Evolutionary conservation across 2,888 invertebrate species (phyloP), one percentile per base, ranked within the genome.

Genomic region (Heliothis peltigera): DNA sequence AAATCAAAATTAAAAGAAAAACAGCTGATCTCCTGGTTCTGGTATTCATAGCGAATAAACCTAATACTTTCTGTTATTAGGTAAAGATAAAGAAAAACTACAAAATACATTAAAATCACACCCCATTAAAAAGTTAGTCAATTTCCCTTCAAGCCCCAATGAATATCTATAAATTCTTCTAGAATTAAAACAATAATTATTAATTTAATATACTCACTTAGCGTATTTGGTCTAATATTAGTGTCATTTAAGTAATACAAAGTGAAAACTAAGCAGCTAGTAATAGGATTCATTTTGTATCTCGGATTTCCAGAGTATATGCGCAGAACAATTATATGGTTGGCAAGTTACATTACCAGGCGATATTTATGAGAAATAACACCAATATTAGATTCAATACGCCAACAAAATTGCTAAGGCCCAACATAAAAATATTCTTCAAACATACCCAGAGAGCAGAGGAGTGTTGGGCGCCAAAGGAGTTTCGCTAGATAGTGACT

Each of bases 401-500:
- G 39, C 39, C 39, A 39, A 32, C 32, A 32, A 12, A 32, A 32
- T 32, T 32, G 32, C 4, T 25, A 4, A 42, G 19, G 3, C 0
- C 28, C 19, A 21, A 12, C 35, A 8, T 32, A 44, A 39, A 39
- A n/a, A 5, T 21, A 19, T 12, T 6, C 3, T 12, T 28, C 0
- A 32, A 32, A 87, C 94, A 87, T 81, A 94, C 94, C 94, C 94
- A 64, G 94, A 87, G 67, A 93, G 90, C 54, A 90, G 83, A 39
- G 94, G 93, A 71, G 94, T 93, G 63, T 91, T 87, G 10, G 95
- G 93, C 10, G 94, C 92, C 12, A 95, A 80, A n/a, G 95, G 95
- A 4, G 95, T 91, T 70, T 95, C 95, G 77, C 94, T 93, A 74
- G 95, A 95, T 7, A 95, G 81, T 0, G 95, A 95, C 75, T 94